Base-by-base conservation (phyloP, 1,140 invertebrate genomes). In the Zaprionus nigranus region DNA sequence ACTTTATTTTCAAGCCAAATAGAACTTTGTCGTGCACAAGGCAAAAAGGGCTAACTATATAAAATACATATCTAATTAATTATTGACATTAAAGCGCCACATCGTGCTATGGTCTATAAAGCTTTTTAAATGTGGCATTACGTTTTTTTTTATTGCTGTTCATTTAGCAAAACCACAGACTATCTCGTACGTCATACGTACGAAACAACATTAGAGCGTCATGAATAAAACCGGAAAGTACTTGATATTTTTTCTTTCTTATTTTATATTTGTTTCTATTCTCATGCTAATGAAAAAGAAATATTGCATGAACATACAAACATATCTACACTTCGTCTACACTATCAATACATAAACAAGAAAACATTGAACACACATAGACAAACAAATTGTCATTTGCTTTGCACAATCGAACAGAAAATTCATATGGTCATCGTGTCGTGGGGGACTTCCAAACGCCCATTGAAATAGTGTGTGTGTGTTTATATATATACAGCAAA, bases 191-290 rank as follows among this genome's bases (percentile, higher is more conserved):
- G 53, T 72, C 74, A 74, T 24, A 56, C 28, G 30, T 30, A 53
- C 30, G 64, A 38, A 62, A 54, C 40, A n/a, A 26, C 67, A 68
- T 46, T 20, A 53, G 34, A 53, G 49, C 20, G 51, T 38, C 51
- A 64, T 22, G 40, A 46, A 65, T 61, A 46, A 73, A 81, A 77
- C 79, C 78, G 79, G 79, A 74, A 81, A 57, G 70, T 73, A 78
- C 74, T 81, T 57, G 79, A 62, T 77, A n/a, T 51, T 59, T 30
- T 62, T 57, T 43, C 46, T 38, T 67, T 67, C 22, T 17, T 54
- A 36, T 38, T 64, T 38, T 20, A 17, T 36, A 11, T 26, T 57
- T 46, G 15, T 43, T 34, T 43, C 26, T 58, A 46, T 22, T 40
- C 51, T 24, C 2, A 9, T n/a, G n/a, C 71, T 74, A 57, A 46